Base-by-base conservation (phyloP, 1,140 invertebrate genomes). In the Adoxophyes honmai region DNA sequence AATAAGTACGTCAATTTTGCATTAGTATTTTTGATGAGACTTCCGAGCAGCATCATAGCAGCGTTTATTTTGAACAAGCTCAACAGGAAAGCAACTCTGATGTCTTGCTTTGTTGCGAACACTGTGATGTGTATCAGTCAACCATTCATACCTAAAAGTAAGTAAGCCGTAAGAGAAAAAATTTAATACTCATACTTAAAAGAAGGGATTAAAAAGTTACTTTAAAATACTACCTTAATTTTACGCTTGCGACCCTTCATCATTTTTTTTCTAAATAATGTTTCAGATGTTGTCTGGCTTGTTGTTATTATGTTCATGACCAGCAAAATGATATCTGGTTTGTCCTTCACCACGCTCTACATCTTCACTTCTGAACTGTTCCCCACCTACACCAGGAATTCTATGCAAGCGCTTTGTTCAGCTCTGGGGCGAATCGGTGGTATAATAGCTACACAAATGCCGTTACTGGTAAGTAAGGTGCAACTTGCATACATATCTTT, bases 291-390 rank as follows among this genome's bases (percentile, higher is more conserved):
- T 14, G 7, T 66, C n/a, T 78, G 68, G 72, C 53, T 75, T 34
- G 70, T 73, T 0, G 55, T 69, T 0, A 56, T 64, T 1, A 36
- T 90, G 4, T 93, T 92, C 56, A 84, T 94, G 51, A 65, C 90
- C 0, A 93, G 93, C 0, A 93, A 93, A 80, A 91, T 91, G 64
- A 89, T 90, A 28, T 91, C 91, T 14, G 91, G 92, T 0, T 84
- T 91, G 55, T 85, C 91, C 0, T 92, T 92, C 59, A 85, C 86
- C 7, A 88, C 89, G 1, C 78, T 93, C 1, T 94, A 94, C 64
- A 87, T 94, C 54, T 93, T 92, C 53, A 93, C 93, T 0, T 90
- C 92, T 1, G 93, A 94, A 75, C 82, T 94, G 67, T 94, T 93
- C 62, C 93, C 93, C 0, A 94, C 93, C 0, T 91, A 91, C 59